Evolutionary conservation across 1,140 invertebrate genomes (phyloP), one percentile per base, ranked within the genome.

Genomic region (Listronotus oregonensis): DNA sequence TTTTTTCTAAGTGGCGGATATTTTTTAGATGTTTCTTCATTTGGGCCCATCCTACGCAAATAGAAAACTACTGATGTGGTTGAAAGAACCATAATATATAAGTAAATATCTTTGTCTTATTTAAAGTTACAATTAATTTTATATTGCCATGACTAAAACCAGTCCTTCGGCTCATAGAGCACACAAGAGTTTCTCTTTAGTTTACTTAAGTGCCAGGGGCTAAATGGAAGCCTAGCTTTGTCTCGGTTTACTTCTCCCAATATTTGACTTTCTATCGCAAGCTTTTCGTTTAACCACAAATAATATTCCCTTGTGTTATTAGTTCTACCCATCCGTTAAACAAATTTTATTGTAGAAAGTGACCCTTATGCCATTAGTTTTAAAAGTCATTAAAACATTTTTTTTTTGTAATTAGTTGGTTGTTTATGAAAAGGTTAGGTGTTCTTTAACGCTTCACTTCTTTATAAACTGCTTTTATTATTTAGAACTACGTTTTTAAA

Each of bases 251-350:
- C 40, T n/a, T 54, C 64, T 44, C n/a, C 64, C 56, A 61, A 61
- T 66, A 66, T 66, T 66, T 60, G 64, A 66, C 57, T 60, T 66
- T 60, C 54, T 55, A 66, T 46, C 40, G 54, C 42, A 50, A 66
- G 58, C 52, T 65, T 59, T 52, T 55, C 55, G 54, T 18, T 61
- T 47, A 60, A 60, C 57, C 50, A 49, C 57, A 46, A 66, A 66
- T 57, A 54, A 42, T 66, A 60, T 66, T 52, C 49, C 44, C 18
- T 63, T 54, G 39, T 54, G 32, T 49, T 47, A 34, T n/a, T 34
- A 46, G 18, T 27, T 58, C 44, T 18, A n/a, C 21, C n/a, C 55
- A 44, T 1, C 17, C 32, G 12, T 49, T 59, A 59, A 21, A 34
- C n/a, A 47, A 10, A 37, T 12, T 37, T 37, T 37, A 37, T 37